phyloP scores from a whole-genome alignment of 2,797 vertebrate species.

The Myotis myotis region DNA sequence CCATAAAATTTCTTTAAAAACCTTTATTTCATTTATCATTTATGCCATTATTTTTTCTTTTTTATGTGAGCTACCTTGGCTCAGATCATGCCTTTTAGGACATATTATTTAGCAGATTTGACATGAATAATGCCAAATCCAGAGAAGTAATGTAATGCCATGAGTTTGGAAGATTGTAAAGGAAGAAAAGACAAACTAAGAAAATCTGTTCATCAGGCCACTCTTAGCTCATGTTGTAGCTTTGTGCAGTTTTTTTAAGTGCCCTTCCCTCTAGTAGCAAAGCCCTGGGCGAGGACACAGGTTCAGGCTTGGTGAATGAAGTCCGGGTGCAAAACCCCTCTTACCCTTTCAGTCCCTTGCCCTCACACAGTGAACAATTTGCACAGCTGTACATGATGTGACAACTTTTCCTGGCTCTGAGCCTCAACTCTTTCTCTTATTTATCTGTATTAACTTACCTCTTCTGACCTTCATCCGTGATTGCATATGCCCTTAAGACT shows the following conservation, averaged over 20 bases:
- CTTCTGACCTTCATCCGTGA: background rate
- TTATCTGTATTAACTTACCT: background rate
- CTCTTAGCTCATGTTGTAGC: background rate
- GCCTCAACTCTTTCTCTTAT: background rate
- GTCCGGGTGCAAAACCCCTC: background rate
- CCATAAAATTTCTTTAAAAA: conserved; percentile 84
- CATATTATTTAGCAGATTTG: conserved; percentile 77
- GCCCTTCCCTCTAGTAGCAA: background rate
- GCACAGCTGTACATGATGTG: background rate
- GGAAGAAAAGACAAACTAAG: conserved; percentile 77
- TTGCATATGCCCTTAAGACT: background rate
- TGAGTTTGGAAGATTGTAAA: conserved; percentile 66
- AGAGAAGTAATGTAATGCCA: conserved; percentile 73
- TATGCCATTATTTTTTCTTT: conserved; percentile 74
- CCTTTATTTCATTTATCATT: conserved; percentile 83
- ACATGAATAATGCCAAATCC: conserved; percentile 78
- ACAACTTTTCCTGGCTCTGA: background rate
- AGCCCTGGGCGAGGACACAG: background rate
- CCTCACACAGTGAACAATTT: background rate
- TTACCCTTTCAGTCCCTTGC: too few species aligned
- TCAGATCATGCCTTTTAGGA: conserved; percentile 74
- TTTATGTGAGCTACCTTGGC: conserved; percentile 74
- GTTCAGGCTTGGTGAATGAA: background rate
- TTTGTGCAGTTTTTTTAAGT: background rate
- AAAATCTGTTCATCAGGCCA: conserved; percentile 43